phyloP scores from a whole-genome alignment of 2,113 vertebrate species.

The Gallinago undulata region DNA sequence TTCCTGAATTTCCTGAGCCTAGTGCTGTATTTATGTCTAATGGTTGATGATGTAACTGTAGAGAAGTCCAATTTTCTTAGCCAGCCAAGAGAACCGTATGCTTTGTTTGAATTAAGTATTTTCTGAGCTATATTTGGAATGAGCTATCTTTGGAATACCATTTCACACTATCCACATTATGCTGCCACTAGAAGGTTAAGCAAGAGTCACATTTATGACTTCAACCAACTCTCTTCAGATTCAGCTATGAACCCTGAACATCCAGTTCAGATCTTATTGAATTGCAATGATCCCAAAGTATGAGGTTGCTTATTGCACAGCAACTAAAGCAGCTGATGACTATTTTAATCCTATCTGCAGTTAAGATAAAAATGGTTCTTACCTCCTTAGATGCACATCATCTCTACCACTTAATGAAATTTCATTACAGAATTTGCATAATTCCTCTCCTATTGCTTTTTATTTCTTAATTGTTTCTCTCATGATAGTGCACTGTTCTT shows the following conservation, averaged over 20 bases:
- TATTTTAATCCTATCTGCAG: neutral
- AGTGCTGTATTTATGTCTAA: neutral
- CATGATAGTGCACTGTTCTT: neutral
- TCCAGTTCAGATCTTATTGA: neutral
- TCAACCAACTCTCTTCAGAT: neutral
- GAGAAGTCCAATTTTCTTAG: slow-evolving; percentile 32
- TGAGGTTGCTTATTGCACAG: neutral
- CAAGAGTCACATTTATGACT: neutral
- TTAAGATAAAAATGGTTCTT: neutral
- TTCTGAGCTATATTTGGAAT: slow-evolving; percentile 14
- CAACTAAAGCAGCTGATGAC: neutral
- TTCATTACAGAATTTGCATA: neutral
- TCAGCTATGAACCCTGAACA: neutral
- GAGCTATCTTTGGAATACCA: neutral
- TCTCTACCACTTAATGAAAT: neutral
- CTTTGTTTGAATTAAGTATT: slow-evolving; percentile 6
- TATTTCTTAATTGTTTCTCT: neutral
- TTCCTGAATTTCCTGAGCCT: neutral
- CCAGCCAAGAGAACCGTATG: neutral
- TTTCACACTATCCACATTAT: neutral
- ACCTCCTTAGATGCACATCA: neutral
- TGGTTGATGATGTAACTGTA: neutral
- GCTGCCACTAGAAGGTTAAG: neutral
- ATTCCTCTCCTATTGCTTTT: neutral
- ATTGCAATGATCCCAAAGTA: neutral